These are phyloP conservation scores for Melanotaenia pygmaea DNA, from an alignment of 2,797 vertebrate species.

Conservation along the genomic window DNA sequence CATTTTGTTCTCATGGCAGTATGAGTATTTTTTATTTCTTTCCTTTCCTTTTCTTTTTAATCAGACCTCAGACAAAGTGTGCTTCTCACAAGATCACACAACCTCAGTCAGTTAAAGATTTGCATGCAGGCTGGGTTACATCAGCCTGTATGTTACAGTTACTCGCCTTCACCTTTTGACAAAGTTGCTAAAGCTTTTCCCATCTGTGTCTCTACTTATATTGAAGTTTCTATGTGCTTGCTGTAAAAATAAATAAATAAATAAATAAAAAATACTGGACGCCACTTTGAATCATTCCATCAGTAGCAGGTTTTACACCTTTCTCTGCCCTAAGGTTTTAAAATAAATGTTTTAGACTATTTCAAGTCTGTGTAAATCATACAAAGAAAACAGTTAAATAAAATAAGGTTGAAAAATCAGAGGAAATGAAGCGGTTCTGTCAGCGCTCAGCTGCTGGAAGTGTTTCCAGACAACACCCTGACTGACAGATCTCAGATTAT, in stretches of 20 bases:
- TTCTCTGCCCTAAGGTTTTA: conserved; percentile 17
- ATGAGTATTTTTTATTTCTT: background rate
- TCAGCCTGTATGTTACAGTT: conserved; percentile 11
- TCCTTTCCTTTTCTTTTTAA: conserved; percentile 4
- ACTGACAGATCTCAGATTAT: too few species aligned
- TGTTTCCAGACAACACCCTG: too few species aligned
- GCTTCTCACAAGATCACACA: background rate
- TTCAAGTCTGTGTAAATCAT: background rate
- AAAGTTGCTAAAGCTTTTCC: conserved; percentile 10
- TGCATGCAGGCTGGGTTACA: conserved; percentile 10
- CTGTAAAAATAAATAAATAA: background rate
- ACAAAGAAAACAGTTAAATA: too few species aligned
- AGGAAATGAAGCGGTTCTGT: too few species aligned
- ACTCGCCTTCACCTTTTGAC: conserved; percentile 6
- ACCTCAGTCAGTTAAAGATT: conserved; percentile 13
- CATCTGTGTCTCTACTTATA: conserved; percentile 18
- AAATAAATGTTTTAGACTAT: background rate
- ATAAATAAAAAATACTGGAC: conserved; percentile 20
- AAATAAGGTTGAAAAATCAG: too few species aligned
- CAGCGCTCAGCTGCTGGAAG: too few species aligned
- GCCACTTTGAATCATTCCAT: conserved; percentile 34
- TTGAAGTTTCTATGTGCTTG: background rate
- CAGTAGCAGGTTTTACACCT: conserved; percentile 1
- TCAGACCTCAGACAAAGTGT: conserved; percentile 1
- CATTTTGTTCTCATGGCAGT: conserved; percentile 19